Percentiles rank a stretch among this genome's conserved stretches.
Conservation (phyloP, 2,888 invertebrate genomes). For the Thymelicus acteon region DNA sequence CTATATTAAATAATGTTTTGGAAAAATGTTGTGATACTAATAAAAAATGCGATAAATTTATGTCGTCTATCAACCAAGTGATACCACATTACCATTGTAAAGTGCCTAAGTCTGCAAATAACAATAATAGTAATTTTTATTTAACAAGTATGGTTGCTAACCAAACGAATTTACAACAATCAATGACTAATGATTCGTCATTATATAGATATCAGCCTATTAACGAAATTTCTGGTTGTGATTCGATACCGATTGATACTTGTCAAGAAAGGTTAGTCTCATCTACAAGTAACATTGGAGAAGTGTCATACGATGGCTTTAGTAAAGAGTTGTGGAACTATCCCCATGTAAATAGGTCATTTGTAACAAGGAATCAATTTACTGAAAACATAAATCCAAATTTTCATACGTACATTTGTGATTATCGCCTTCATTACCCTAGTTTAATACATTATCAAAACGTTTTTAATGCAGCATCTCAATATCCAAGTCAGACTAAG, state of each 20-base stretch:
- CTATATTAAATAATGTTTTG: not conserved
- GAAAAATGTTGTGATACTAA: not conserved
- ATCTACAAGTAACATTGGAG: not conserved
- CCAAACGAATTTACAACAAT: not conserved
- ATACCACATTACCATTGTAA: constrained; percentile 40
- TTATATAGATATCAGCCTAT: not conserved
- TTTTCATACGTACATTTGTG: not conserved
- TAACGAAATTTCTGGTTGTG: not conserved
- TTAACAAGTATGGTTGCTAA: not conserved
- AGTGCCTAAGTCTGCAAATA: not conserved
- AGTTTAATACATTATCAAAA: not conserved
- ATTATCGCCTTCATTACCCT: not conserved
- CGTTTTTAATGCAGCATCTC: not conserved
- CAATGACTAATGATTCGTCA: not conserved
- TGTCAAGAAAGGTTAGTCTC: not conserved
- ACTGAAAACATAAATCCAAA: not conserved
- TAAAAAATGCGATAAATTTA: constrained; percentile 13
- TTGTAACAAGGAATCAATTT: not conserved
- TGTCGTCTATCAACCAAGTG: constrained; percentile 18
- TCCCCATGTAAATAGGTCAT: not conserved
- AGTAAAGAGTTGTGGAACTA: not conserved
- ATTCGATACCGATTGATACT: not conserved
- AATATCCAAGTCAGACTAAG: not conserved
- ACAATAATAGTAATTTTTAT: not conserved
- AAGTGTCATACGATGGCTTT: not conserved